A percentile compares a stretch with the other conserved stretches of the same genome.
These are phyloP conservation scores for Tiliqua scincoides DNA, from an alignment of 2,113 vertebrate genomes.

Conservation along the genomic window DNA sequence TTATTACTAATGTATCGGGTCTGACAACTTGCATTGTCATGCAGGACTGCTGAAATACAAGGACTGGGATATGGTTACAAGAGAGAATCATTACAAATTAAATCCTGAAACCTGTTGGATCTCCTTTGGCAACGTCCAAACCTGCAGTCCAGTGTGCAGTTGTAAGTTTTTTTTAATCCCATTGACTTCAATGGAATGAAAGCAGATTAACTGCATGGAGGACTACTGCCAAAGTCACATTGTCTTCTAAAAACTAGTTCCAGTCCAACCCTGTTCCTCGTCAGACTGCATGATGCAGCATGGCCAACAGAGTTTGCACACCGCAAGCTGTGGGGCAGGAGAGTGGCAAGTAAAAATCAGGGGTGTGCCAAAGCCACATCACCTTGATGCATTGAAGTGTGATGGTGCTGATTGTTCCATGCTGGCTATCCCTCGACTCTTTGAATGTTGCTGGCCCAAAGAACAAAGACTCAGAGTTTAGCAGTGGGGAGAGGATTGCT, in stretches of 20 bases:
- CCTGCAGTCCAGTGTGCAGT: not conserved
- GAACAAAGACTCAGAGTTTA: too few species aligned
- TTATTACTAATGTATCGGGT: slow-evolving; percentile 49
- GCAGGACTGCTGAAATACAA: slow-evolving; percentile 25
- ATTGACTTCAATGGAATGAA: not conserved
- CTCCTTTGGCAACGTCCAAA: not conserved
- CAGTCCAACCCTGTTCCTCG: too few species aligned
- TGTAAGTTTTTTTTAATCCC: not conserved
- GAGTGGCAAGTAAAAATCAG: too few species aligned
- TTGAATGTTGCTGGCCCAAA: too few species aligned
- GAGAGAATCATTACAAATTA: slow-evolving; percentile 45
- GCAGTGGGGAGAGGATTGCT: too few species aligned
- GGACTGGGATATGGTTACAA: slow-evolving; percentile 21
- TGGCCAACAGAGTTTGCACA: too few species aligned
- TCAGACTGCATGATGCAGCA: too few species aligned
- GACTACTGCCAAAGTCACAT: not conserved
- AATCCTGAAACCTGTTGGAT: slow-evolving; percentile 40
- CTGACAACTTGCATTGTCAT: slow-evolving; percentile 16
- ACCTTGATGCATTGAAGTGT: too few species aligned
- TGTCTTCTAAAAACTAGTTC: not conserved
- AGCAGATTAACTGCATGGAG: not conserved
- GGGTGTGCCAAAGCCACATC: too few species aligned
- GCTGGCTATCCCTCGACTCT: too few species aligned
- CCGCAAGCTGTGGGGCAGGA: too few species aligned
- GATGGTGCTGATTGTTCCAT: too few species aligned